Evolutionary conservation across 2,888 invertebrate species (phyloP).

Genomic region (Schrankia costaestrigalis): DNA sequence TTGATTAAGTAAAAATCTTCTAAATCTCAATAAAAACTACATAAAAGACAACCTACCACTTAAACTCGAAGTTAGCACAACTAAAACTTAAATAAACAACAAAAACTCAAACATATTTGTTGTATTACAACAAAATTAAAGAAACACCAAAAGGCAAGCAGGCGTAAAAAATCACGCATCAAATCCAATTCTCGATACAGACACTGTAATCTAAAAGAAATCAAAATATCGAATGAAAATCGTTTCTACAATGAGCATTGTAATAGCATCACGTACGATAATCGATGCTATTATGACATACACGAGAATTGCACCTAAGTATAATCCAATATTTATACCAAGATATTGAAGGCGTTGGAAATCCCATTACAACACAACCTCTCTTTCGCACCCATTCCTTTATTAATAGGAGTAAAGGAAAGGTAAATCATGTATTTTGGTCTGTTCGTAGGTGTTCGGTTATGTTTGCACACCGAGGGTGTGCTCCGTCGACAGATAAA

Average conservation of each 20-base stretch:
- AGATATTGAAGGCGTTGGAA: conserved; percentile 58
- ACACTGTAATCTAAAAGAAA: conserved; percentile 71
- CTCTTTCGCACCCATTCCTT: conserved; percentile 27
- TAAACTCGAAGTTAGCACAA: no score
- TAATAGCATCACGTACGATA: conserved; percentile 79
- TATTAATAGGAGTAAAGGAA: conserved; percentile 30
- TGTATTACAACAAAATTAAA: conserved; percentile 31
- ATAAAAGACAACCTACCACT: no score
- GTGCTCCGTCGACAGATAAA: conserved; percentile 65
- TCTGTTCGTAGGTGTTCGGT: conserved; percentile 55
- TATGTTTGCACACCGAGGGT: conserved; percentile 66
- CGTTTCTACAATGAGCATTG: conserved; percentile 60
- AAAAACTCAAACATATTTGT: no score
- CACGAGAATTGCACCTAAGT: conserved; percentile 75
- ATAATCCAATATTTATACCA: conserved; percentile 79
- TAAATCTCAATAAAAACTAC: no score
- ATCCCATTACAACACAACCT: conserved; percentile 31
- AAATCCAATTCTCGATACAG: conserved; percentile 61
- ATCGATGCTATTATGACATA: conserved; percentile 78
- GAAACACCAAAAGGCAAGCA: conserved; percentile 46
- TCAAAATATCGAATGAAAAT: conserved; percentile 62
- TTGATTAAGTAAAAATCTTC: no score
- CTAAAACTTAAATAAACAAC: no score
- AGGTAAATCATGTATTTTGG: conserved; percentile 34
- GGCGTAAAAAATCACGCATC: conserved; percentile 59